phyloP scores from a whole-genome alignment of 2,888 invertebrate species.

The Atrina japonica region DNA sequence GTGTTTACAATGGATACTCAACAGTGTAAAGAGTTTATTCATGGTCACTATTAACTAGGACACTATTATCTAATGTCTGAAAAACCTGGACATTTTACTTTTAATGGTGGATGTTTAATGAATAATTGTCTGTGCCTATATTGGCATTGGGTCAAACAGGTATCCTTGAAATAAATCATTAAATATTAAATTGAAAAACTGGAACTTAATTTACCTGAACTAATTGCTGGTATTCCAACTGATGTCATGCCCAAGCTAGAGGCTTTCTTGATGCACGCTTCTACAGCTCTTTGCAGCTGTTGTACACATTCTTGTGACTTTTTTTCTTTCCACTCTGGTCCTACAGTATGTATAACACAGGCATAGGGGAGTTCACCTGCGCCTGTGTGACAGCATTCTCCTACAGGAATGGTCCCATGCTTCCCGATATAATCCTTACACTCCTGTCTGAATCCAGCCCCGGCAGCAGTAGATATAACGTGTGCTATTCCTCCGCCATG shows the following conservation, averaged over 20 bases:
- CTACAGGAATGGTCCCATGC: slow-evolving; percentile 8
- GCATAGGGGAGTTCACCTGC: slow-evolving; percentile 42
- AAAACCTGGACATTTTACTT: too few relatives aligned
- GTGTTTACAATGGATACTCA: too few relatives aligned
- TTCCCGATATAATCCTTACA: slow-evolving; percentile 28
- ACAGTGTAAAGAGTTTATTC: too few relatives aligned
- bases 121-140: too few relatives aligned
- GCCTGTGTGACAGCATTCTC: slow-evolving; percentile 24
- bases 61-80: too few relatives aligned
- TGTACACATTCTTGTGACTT: slow-evolving; percentile 24
- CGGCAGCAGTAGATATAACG: slow-evolving; percentile 36
- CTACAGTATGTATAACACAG: slow-evolving; percentile 49
- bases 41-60: too few relatives aligned
- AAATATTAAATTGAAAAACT: too few relatives aligned
- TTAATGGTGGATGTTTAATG: too few relatives aligned
- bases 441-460: slow-evolving; percentile 23
- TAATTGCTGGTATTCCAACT: slow-evolving; percentile 57
- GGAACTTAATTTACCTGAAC: slow-evolving; percentile 53
- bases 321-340: slow-evolving; percentile 31
- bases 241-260: slow-evolving; percentile 31
- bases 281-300: slow-evolving; percentile 39
- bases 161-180: too few relatives aligned
- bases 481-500: slow-evolving; percentile 39
- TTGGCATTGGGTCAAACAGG: too few relatives aligned
- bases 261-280: slow-evolving; percentile 38